These are phyloP conservation scores for Poecilia gillii DNA, from an alignment of 2,797 vertebrate genomes.

Conservation along the genomic window DNA sequence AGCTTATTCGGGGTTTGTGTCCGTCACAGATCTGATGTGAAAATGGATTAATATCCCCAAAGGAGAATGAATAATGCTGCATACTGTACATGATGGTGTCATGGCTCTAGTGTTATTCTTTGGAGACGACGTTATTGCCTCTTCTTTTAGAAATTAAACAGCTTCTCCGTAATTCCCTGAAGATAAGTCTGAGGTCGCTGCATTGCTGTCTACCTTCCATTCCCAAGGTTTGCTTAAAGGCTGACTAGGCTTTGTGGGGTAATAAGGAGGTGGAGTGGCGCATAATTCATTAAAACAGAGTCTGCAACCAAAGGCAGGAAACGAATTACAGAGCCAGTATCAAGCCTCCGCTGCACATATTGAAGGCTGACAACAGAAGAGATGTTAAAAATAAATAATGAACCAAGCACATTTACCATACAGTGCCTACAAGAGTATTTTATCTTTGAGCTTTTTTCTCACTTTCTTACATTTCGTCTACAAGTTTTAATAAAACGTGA, in stretches of 20 bases:
- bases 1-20: conserved; percentile 15
- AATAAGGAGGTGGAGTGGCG: conserved; percentile 49
- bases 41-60: conserved; percentile 28
- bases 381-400: neutral
- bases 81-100: conserved; percentile 38
- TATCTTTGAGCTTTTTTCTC: neutral
- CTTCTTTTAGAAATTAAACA: conserved; percentile 37
- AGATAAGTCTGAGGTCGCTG: conserved; percentile 53
- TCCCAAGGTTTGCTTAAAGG: conserved; percentile 48
- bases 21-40: conserved; percentile 16
- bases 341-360: conserved; percentile 46
- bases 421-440: neutral
- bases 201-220: conserved; percentile 36
- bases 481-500: neutral
- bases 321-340: conserved; percentile 50
- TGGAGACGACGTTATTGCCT: conserved; percentile 33
- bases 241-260: conserved; percentile 44
- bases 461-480: neutral
- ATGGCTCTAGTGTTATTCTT: conserved; percentile 29
- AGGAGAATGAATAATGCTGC: conserved; percentile 32
- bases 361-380: conserved; percentile 23
- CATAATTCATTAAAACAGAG: conserved; percentile 60
- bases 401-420: neutral
- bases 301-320: conserved; percentile 46
- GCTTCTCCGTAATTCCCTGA: conserved; percentile 1